Conservation (phyloP, 64 coral and sea anemone genomes). For the Exaiptasia diaphana region DNA sequence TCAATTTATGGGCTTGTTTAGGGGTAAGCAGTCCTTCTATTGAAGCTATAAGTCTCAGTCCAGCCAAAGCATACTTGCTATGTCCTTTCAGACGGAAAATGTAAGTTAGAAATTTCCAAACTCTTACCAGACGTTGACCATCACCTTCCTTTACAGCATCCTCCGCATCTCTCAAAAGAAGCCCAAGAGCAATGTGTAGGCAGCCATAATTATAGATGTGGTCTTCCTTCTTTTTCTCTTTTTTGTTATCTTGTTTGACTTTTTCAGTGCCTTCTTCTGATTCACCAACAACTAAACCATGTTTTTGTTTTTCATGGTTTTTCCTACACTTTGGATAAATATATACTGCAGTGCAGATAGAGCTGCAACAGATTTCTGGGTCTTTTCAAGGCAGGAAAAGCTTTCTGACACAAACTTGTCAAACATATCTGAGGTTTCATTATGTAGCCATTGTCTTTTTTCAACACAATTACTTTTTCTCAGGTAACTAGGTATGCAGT, state of each 20-base stretch:
- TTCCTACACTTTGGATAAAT: conserved; percentile 32
- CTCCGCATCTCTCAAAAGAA: conserved; percentile 44
- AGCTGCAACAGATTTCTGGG: neutral
- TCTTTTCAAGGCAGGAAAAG: neutral
- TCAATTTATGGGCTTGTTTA: conserved; percentile 23
- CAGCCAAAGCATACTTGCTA: conserved; percentile 59
- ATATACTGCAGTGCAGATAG: neutral
- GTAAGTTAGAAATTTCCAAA: conserved; percentile 46
- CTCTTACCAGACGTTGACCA: conserved; percentile 24
- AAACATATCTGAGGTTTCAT: neutral
- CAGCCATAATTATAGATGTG: conserved; percentile 67
- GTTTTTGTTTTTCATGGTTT: conserved; percentile 31
- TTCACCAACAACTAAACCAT: neutral
- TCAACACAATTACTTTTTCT: neutral
- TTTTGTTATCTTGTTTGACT: neutral
- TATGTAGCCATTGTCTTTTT: neutral
- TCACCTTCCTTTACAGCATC: conserved; percentile 68
- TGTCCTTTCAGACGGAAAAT: neutral
- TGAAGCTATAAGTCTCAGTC: conserved; percentile 7
- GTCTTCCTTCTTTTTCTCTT: conserved; percentile 18
- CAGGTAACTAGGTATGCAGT: neutral
- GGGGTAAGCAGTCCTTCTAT: neutral
- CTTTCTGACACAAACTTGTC: conserved; percentile 22
- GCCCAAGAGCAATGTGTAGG: conserved; percentile 31
- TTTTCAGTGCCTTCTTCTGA: neutral